phyloP scores from a whole-genome alignment of 1,140 invertebrate species.

The Bombus ignitus region DNA sequence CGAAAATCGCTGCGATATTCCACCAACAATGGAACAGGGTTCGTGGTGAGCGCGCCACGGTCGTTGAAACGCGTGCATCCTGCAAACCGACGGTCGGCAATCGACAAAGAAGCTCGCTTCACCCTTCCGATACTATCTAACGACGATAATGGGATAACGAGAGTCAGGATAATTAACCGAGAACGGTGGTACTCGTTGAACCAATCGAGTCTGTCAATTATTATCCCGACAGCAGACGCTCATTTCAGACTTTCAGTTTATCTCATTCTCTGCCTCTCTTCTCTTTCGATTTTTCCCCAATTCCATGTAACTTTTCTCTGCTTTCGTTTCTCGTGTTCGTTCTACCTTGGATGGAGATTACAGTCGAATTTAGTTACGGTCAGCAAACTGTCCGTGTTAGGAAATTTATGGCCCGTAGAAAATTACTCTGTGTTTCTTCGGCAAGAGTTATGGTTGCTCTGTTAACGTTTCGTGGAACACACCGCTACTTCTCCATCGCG shows the following conservation, averaged over 20 bases:
- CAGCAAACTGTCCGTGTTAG: not conserved
- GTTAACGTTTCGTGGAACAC: constrained; percentile 1
- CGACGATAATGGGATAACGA: constrained; percentile 64
- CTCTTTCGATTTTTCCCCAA: not conserved
- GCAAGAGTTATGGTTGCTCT: not conserved
- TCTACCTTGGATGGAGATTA: not conserved
- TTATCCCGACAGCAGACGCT: not conserved
- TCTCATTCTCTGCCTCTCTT: not conserved
- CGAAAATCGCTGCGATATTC: not conserved
- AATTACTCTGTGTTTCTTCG: constrained; percentile 6
- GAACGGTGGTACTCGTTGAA: constrained; percentile 11
- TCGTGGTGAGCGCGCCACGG: not conserved
- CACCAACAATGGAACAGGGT: not conserved
- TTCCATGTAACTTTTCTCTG: not conserved
- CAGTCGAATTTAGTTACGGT: not conserved
- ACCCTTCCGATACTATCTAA: constrained; percentile 47
- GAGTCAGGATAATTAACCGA: constrained; percentile 54
- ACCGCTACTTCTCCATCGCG: not conserved
- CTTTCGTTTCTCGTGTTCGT: not conserved
- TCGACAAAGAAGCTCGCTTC: constrained; percentile 33
- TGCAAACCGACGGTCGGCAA: constrained; percentile 51
- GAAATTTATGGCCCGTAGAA: constrained; percentile 4
- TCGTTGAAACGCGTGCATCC: not conserved
- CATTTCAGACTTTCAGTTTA: not conserved
- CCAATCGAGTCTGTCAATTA: not conserved